Percentiles rank a stretch among this genome's conserved stretches.
phyloP scores from a whole-genome alignment of 2,113 vertebrate species.

The Campylorhamphus procurvoides region DNA sequence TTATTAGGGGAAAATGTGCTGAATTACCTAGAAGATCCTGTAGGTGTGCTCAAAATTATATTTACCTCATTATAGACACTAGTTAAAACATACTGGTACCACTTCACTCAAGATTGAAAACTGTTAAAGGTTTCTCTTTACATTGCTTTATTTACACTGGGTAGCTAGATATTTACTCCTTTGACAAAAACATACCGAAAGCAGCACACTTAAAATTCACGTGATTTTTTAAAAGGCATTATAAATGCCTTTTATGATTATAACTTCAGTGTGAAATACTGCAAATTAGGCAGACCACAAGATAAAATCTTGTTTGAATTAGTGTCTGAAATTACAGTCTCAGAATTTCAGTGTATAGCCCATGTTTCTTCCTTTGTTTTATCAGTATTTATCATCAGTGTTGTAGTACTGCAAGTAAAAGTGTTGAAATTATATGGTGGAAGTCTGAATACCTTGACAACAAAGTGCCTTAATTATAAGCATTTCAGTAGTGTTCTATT shows the following conservation, averaged over 20 bases:
- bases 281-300: neutral
- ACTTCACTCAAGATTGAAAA: conserved; percentile 15
- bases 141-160: neutral
- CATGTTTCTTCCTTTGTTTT: neutral
- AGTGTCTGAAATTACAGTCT: neutral
- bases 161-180: neutral
- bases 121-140: neutral
- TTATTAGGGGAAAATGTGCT: conserved; percentile 16
- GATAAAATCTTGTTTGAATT: neutral
- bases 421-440: neutral
- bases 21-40: conserved; percentile 31
- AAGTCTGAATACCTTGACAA: neutral
- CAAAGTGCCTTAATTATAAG: neutral
- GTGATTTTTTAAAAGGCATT: neutral
- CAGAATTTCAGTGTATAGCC: neutral
- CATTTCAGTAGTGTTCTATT: neutral
- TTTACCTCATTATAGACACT: conserved; percentile 13
- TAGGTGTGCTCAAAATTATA: conserved; percentile 21
- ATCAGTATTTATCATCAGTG: neutral
- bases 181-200: neutral
- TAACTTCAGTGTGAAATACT: neutral
- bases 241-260: neutral
- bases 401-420: neutral
- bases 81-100: conserved; percentile 31
- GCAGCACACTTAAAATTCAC: neutral